Base-by-base conservation (phyloP, 2,888 invertebrate genomes). In the Kryphioiulus occultus region DNA sequence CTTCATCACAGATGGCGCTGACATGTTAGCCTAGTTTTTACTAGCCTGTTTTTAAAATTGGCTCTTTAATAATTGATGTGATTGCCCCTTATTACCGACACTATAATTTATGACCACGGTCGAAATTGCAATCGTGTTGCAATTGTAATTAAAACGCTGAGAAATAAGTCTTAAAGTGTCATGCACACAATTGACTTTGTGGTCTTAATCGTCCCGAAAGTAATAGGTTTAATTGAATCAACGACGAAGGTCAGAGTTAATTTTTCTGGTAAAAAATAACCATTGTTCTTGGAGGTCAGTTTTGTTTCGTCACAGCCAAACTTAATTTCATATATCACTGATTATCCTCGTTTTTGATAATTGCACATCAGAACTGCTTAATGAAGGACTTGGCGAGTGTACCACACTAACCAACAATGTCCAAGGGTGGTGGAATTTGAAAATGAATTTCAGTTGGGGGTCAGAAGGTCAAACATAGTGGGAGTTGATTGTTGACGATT, bases 261-360 rank as follows among this genome's bases (percentile, higher is more conserved):
- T 78, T 30, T 17, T 10, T 30, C 17, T 17, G 35, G 10, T 30
- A 17, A 78, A 78, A 78, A 30, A 17, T 17, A 30, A 78, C 30
- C 30, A 78, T 78, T 78, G 78, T 78, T 78, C 78, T 78, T 32
- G 78, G 78, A 78, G 78, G 78, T 26, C 78, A 78, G 10, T 68
- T 68, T 68, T 68, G 26, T 78, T 78, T 32, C 78, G 30, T 15
- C 15, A 78, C 78, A 3, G 53, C 19, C 10, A 78, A 30, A 26
- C 15, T 32, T 78, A 9, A 26, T 78, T 30, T 78, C 78, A 32
- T 78, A 78, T 30, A 22, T 78, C 30, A 78, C 78, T 5, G 78
- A 78, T 78, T 30, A 78, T 78, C 78, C 78, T 78, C 17, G 78
- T 78, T 78, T 78, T 12, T 30, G 30, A 78, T 78, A 78, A 78